These are phyloP conservation scores for Marcusenius ussheri DNA, from an alignment of 2,113 vertebrate genomes.

Conservation along the genomic window DNA sequence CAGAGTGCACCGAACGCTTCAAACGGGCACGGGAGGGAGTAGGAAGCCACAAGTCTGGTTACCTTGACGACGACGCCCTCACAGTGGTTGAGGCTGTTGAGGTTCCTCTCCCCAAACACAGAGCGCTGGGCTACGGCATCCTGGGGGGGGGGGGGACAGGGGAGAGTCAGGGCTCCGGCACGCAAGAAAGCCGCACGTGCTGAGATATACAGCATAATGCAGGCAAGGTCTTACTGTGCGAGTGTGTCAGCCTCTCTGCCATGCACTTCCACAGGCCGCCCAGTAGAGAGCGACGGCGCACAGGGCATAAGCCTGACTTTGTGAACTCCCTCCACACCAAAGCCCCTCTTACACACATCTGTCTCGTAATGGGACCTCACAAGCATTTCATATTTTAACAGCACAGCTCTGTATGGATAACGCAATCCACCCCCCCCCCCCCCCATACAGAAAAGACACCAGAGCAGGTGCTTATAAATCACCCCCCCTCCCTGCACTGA, in stretches of 20 bases:
- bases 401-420: background rate
- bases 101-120: conserved; percentile 90
- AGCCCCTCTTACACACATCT: background rate
- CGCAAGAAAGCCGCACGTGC: too few species aligned
- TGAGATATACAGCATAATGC: background rate
- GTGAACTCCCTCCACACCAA: background rate
- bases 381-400: background rate
- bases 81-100: conserved; percentile 72
- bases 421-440: background rate
- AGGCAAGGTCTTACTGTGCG: background rate
- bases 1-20: background rate
- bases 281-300: background rate
- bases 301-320: background rate
- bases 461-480: conserved; percentile 35
- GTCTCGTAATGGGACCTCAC: background rate
- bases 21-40: background rate
- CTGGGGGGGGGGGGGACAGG: conserved; percentile 52
- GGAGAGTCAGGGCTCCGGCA: background rate
- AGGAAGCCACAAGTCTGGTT: conserved; percentile 44
- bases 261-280: background rate
- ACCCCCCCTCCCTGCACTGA: conserved; percentile 39
- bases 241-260: background rate
- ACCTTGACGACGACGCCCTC: conserved; percentile 63
- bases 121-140: conserved; percentile 72
- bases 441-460: background rate